Evolutionary conservation across 2,888 invertebrate species (phyloP), one percentile per base, ranked within the genome.

Genomic region (Ditula angustiorana): DNA sequence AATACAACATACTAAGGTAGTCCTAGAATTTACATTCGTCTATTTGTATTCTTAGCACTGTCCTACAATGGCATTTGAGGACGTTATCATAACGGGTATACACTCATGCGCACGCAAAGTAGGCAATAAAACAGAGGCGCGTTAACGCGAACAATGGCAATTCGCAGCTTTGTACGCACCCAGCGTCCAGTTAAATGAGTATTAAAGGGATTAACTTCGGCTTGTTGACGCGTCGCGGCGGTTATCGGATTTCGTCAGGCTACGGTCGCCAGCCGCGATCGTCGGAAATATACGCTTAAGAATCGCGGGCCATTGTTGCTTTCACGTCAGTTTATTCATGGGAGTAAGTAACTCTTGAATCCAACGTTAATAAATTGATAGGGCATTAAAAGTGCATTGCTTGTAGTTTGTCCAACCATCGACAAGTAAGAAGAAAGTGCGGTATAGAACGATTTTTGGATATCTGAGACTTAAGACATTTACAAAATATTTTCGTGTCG

Each of bases 171-270:
- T 77, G 75, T 76, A 75, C 72, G 71, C 72, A 71, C 77, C 76
- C 78, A 76, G 81, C 81, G 79, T 71, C 75, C 78, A 77, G 80
- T 88, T 85, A 87, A 90, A 86, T 83, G 82, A 83, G 85, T 87
- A 88, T 88, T 85, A 87, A 89, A 86, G 82, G 86, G 86, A 91
- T 90, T 90, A 90, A 88, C 85, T 86, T 77, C 83, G 88, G 84
- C 88, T 90, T 87, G 91, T 91, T 90, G 90, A 88, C 88, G 89
- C 81, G 86, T 85, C 83, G 83, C 82, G 85, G 81, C 81, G 80
- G 85, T 86, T 88, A 87, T 91, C 86, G 86, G 81, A 83, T 88
- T 88, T 86, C 86, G 83, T 81, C 80, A 67, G 63, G 65, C 55
- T 55, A 41, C 61, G 63, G 66, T 62, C 77, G 79, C 72, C 76